phyloP scores from a whole-genome alignment of 2,888 invertebrate genomes.

The Acanthosepion esculentum region DNA sequence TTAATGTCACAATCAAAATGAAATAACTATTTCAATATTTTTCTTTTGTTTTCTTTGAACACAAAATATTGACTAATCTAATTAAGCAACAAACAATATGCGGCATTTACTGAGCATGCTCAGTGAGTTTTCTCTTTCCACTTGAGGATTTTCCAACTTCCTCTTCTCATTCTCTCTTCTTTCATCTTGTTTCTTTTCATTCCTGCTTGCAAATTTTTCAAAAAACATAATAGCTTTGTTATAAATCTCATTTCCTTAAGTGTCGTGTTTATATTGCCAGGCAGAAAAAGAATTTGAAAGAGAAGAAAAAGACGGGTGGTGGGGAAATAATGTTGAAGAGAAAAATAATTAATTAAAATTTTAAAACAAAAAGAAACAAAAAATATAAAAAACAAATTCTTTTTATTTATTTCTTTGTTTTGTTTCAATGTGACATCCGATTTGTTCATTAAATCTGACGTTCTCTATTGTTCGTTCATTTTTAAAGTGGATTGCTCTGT shows the following conservation, averaged over 20 bases:
- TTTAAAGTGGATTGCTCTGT: background rate
- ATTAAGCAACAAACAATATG: conserved; percentile 33
- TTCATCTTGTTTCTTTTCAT: background rate
- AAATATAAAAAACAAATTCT: background rate
- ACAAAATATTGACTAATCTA: conserved; percentile 33
- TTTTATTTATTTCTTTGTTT: background rate
- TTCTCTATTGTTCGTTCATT: background rate
- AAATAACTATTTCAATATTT: background rate
- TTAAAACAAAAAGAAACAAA: background rate
- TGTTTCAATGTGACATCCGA: background rate
- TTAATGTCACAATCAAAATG: conserved; percentile 14
- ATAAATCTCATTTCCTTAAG: conserved; percentile 33
- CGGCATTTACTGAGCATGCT: background rate
- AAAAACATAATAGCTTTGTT: conserved; percentile 33
- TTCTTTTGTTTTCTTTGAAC: background rate
- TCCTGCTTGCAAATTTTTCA: conserved; percentile 13
- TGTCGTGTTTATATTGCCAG: background rate
- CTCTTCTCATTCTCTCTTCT: background rate
- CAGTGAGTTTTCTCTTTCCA: background rate
- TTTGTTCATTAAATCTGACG: background rate
- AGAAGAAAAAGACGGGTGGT: background rate
- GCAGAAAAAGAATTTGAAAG: background rate
- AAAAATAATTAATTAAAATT: conserved; percentile 33
- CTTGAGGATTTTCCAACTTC: background rate
- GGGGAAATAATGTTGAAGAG: background rate